Evolutionary conservation across 2,888 invertebrate genomes (phyloP), one percentile per base, ranked within the genome.

Genomic region (Liposcelis brunnea): DNA sequence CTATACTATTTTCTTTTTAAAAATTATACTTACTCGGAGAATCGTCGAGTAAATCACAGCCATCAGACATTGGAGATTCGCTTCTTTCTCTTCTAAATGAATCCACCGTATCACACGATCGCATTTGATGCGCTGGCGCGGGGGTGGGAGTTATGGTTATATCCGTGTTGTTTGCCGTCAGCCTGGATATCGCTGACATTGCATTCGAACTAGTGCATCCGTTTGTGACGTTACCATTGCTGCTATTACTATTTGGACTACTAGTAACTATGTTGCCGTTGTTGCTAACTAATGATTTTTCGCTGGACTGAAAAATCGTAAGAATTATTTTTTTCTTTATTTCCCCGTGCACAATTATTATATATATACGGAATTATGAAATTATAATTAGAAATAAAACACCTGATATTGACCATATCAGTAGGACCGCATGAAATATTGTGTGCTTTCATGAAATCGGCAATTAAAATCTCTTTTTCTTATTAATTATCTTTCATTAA

Each of bases 1-100:
- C n/a, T n/a, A n/a, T n/a, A n/a, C n/a, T n/a, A n/a, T n/a, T n/a
- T n/a, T n/a, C n/a, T n/a, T n/a, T n/a, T n/a, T n/a, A n/a, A n/a
- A n/a, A n/a, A n/a, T n/a, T n/a, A n/a, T n/a, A 77, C 82, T 79
- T 74, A 86, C 86, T 83, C 63, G 85, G 83, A 45, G 83, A 83
- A 66, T 85, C 84, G 57, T 80, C 78, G 38, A 84, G 71, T 52
- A 84, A 67, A 67, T 85, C 53, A 10, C 43, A 37, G 1, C 40
- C 15, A 18, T 40, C 40, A 18, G 40, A 40, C 40, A 40, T 40
- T 6, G 40, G 40, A n/a, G 40, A 40, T 21, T 40, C 40, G 19
- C 40, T 40, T n/a, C 40, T 16, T 12, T 40, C 40, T 40, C 40
- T 40, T 6, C 40, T 16, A 21, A 18, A 40, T 16, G 35, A 16